phyloP scores from a whole-genome alignment of 2,888 invertebrate genomes.

The Hyles lineata region DNA sequence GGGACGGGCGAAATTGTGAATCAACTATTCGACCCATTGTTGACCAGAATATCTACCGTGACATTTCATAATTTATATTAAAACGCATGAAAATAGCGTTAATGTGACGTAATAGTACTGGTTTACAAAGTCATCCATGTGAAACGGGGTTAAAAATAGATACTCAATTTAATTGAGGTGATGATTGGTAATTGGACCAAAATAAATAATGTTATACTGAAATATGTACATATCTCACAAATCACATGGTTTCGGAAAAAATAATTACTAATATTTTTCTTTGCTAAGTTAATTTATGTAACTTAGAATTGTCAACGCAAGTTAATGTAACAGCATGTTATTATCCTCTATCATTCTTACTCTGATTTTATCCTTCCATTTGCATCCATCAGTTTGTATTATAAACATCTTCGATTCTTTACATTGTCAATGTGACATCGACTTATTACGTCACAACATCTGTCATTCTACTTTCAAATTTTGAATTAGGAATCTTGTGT shows the following conservation, averaged over 20 bases:
- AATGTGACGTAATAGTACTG: not conserved
- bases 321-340: too few species aligned
- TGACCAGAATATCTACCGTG: slow-evolving; percentile 21
- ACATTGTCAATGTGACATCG: not conserved
- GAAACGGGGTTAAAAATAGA: not conserved
- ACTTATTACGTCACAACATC: not conserved
- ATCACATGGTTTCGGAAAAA: too few species aligned
- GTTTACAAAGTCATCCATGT: not conserved
- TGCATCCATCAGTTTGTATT: not conserved
- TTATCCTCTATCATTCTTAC: too few species aligned
- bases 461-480: not conserved
- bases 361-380: too few species aligned
- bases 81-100: slow-evolving; percentile 34
- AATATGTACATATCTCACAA: too few species aligned
- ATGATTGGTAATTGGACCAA: not conserved
- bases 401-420: not conserved
- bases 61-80: slow-evolving; percentile 39
- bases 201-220: too few species aligned
- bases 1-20: slow-evolving; percentile 66
- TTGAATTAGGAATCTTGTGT: not conserved
- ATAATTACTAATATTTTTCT: too few species aligned
- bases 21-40: slow-evolving; percentile 35
- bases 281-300: too few species aligned
- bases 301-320: too few species aligned
- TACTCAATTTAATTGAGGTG: not conserved